phyloP scores from a whole-genome alignment of 2,113 vertebrate genomes.

The Excalfactoria chinensis region DNA sequence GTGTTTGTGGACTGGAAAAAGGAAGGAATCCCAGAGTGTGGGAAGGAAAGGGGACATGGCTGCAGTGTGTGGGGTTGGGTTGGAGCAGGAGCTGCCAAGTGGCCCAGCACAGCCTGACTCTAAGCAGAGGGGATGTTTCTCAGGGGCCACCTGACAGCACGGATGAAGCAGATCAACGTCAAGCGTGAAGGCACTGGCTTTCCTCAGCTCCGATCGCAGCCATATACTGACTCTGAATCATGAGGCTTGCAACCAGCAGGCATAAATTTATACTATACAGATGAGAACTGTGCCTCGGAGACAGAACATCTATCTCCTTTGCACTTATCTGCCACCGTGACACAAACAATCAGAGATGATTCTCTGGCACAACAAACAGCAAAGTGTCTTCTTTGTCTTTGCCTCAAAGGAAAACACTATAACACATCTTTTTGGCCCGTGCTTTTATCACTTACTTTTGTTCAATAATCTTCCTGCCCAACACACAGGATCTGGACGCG shows the following conservation, averaged over 20 bases:
- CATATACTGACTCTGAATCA: conserved; percentile 59
- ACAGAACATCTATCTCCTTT: conserved; percentile 77
- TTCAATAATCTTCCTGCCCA: conserved; percentile 73
- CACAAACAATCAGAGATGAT: conserved; percentile 77
- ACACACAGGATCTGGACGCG: background rate
- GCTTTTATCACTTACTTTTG: conserved; percentile 74
- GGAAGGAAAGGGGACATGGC: background rate
- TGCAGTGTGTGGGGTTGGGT: background rate
- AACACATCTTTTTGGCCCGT: conserved; percentile 64
- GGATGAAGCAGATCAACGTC: background rate
- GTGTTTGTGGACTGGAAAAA: background rate
- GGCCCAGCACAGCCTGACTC: background rate
- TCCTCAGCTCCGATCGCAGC: conserved; percentile 8
- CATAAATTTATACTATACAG: conserved; percentile 71
- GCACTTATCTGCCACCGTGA: conserved; percentile 76
- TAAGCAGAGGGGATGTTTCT: background rate
- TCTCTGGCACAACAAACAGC: conserved; percentile 76
- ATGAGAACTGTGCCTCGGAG: conserved; percentile 74
- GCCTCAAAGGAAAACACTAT: conserved; percentile 75
- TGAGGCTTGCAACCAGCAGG: conserved; percentile 64
- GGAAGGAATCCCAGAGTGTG: fast-evolving
- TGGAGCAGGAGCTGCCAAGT: background rate
- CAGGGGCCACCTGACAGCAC: background rate
- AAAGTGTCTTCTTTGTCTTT: conserved; percentile 76
- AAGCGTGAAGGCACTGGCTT: conserved; percentile 17